Base-by-base conservation (phyloP, 2,113 vertebrate species). In the Galbula dea region DNA sequence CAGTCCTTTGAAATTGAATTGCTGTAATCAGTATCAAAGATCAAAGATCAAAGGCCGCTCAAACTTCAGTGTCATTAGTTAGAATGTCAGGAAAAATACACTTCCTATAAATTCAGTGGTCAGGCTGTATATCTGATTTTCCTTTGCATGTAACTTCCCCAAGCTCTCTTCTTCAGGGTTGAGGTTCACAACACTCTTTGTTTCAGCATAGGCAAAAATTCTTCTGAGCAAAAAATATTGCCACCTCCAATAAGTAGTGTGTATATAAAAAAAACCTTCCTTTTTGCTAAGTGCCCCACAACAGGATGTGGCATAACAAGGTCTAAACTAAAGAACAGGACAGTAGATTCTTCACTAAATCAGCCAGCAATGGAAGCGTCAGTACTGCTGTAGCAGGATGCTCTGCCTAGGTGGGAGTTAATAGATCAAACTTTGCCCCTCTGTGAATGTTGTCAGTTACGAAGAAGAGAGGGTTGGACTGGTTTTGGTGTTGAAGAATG, bases 31-130 rank as follows among this genome's bases (percentile, higher is more conserved):
- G 65, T 69, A 86, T 48, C 63, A 89, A 86, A 86, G 77, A 88
- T 93, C 80, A 90, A 86, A 68, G 54, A 94, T 81, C 90, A 94
- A 89, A 97, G 79, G 54, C 78, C 45, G 46, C 21, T 80, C 74
- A 79, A 84, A 83, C 34, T 88, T 89, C 46, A 58, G 14, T 19
- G 36, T 54, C 55, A 76, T 76, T 90, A 57, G 59, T 93, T 81
- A 93, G 69, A 51, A 76, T 36, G 74, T 77, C 88, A 84, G 76
- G 23, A 66, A 75, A 84, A 54, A 49, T 2, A 2, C 49, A 85
- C 43, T 69, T 41, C 0, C 0, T 88, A 92, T 34, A 83, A 86
- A 95, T 93, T 76, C 34, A 67, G 54, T 46, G 45, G 49, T 46
- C 7, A 77, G 32, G 10, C 20, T 88, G 22, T 48, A 12, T 75